A percentile compares a stretch with the other conserved stretches of the same genome.
These are phyloP conservation scores for Poecile atricapillus DNA, from an alignment of 2,113 vertebrate genomes.

Conservation along the genomic window DNA sequence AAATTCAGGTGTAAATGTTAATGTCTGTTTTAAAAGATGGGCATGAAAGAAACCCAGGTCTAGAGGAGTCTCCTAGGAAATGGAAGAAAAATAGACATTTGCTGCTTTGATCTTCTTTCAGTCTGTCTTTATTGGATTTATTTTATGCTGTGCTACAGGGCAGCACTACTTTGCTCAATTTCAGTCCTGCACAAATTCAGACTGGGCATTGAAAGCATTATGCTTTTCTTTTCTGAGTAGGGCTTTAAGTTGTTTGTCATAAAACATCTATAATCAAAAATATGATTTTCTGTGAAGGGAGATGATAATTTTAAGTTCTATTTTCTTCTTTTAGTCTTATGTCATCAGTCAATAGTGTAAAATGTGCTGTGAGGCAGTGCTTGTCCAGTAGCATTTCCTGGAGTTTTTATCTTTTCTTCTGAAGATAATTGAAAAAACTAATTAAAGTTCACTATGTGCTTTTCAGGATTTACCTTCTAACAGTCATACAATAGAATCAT, in stretches of 20 bases:
- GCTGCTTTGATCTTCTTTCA: background rate
- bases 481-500: background rate
- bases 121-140: background rate
- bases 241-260: background rate
- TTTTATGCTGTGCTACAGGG: background rate
- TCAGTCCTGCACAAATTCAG: background rate
- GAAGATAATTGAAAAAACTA: background rate
- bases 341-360: background rate
- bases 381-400: background rate
- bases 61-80: background rate
- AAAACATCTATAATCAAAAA: background rate
- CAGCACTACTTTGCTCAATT: background rate
- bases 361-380: background rate
- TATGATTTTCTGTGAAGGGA: background rate
- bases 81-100: background rate
- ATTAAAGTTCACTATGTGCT: background rate
- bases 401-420: background rate
- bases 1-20: background rate
- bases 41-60: background rate
- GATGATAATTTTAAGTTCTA: fast-evolving
- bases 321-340: background rate
- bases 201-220: background rate
- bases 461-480: background rate
- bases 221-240: background rate
- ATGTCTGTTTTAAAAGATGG: background rate